These are phyloP conservation scores for Apamea crenata DNA, from an alignment of 2,888 invertebrate species.

Conservation along the genomic window DNA sequence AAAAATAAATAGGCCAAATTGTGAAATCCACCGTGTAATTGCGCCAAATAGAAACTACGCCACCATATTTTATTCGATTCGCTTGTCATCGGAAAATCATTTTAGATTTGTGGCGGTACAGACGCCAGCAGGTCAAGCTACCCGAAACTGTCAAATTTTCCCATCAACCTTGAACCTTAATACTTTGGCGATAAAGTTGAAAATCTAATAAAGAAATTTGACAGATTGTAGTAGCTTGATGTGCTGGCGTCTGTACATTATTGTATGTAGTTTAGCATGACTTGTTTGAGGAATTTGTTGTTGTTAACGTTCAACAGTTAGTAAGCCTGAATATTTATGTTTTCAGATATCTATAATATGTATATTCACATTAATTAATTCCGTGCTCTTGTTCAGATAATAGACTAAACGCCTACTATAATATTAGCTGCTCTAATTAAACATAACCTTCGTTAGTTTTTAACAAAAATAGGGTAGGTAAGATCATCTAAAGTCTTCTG, in stretches of 20 bases:
- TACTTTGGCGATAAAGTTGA: too few species aligned
- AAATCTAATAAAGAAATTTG: too few species aligned
- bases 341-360: neutral
- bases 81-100: slow-evolving; percentile 34
- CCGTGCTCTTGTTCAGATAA: slow-evolving; percentile 10
- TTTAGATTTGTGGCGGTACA: slow-evolving; percentile 20
- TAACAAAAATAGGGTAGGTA: slow-evolving; percentile 23
- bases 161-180: too few species aligned
- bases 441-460: slow-evolving; percentile 3
- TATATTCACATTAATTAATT: slow-evolving; percentile 17
- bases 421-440: slow-evolving; percentile 1
- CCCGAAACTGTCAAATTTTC: too few species aligned
- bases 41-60: slow-evolving; percentile 51
- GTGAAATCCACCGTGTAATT: slow-evolving; percentile 61
- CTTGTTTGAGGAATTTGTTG: slow-evolving; percentile 11
- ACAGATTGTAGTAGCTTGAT: too few species aligned
- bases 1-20: slow-evolving; percentile 61
- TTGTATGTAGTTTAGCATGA: slow-evolving; percentile 24
- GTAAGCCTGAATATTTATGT: slow-evolving; percentile 12
- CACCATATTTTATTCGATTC: slow-evolving; percentile 49
- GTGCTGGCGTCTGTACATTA: too few species aligned
- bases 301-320: slow-evolving; percentile 11
- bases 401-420: neutral
- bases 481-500: slow-evolving; percentile 19
- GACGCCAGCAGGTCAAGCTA: too few species aligned